Evolutionary conservation across 2,888 invertebrate species (phyloP).

Genomic region (Chaetoderma sp.): DNA sequence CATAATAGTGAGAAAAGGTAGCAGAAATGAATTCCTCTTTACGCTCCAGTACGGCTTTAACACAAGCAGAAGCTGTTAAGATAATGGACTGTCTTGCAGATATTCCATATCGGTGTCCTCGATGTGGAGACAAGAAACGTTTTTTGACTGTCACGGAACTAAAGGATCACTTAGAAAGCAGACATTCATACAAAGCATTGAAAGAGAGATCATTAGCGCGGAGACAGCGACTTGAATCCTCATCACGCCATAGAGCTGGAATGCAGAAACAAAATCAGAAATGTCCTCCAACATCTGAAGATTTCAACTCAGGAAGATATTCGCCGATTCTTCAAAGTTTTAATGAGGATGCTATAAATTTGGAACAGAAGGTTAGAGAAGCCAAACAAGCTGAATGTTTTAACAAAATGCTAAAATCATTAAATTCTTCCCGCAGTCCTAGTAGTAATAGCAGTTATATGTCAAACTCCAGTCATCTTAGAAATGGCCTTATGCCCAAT

Average conservation of each 20-base stretch:
- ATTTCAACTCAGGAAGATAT: slow-evolving; percentile 9
- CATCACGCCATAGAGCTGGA: not conserved
- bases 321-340: slow-evolving; percentile 46
- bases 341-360: slow-evolving; percentile 43
- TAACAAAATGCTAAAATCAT: slow-evolving; percentile 42
- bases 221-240: not conserved
- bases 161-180: slow-evolving; percentile 48
- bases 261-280: not conserved
- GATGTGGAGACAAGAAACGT: slow-evolving; percentile 45
- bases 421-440: no score
- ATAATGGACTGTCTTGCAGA: no score
- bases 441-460: not conserved
- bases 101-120: slow-evolving; percentile 57
- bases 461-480: not conserved
- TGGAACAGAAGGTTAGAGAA: slow-evolving; percentile 46
- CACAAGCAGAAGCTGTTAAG: no score
- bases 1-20: no score
- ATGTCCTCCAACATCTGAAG: not conserved
- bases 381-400: slow-evolving; percentile 49
- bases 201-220: not conserved
- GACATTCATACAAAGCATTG: slow-evolving; percentile 47
- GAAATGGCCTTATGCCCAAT: not conserved
- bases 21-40: no score
- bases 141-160: slow-evolving; percentile 55
- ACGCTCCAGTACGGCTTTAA: no score